Evolutionary conservation across 1,140 invertebrate species (phyloP).

Genomic region (Drosophila seguyi): DNA sequence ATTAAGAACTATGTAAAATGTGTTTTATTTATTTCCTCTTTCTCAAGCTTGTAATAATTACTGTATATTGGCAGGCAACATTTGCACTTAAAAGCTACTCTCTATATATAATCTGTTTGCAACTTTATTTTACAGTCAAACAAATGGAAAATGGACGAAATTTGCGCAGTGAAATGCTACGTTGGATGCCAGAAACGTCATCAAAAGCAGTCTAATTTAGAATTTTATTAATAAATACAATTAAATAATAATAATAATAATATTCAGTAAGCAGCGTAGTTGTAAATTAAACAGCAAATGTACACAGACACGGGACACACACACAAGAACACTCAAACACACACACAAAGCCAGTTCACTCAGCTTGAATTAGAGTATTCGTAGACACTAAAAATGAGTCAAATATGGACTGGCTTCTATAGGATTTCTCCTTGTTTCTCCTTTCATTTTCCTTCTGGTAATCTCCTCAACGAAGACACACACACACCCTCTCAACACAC

Average conservation of each 20-base stretch:
- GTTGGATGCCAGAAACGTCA: constrained; percentile 85
- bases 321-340: constrained; percentile 19
- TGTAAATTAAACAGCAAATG: constrained; percentile 78
- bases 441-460: constrained; percentile 62
- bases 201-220: constrained; percentile 85
- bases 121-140: constrained; percentile 70
- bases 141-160: constrained; percentile 83
- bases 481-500: constrained; percentile 37
- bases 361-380: constrained; percentile 60
- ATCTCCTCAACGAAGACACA: constrained; percentile 52
- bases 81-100: neutral
- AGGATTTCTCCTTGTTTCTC: constrained; percentile 45
- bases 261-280: constrained; percentile 81
- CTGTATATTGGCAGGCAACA: constrained; percentile 10
- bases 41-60: neutral
- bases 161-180: constrained; percentile 85
- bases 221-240: constrained; percentile 79
- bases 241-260: constrained; percentile 66
- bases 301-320: constrained; percentile 52
- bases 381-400: constrained; percentile 48
- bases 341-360: constrained; percentile 55
- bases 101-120: constrained; percentile 2
- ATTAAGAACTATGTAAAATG: too few relatives aligned
- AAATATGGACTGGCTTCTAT: constrained; percentile 47
- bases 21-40: neutral